Base-by-base conservation (phyloP, 37 sponge, comb jelly and placozoan species). In the Amphimedon queenslandica region DNA sequence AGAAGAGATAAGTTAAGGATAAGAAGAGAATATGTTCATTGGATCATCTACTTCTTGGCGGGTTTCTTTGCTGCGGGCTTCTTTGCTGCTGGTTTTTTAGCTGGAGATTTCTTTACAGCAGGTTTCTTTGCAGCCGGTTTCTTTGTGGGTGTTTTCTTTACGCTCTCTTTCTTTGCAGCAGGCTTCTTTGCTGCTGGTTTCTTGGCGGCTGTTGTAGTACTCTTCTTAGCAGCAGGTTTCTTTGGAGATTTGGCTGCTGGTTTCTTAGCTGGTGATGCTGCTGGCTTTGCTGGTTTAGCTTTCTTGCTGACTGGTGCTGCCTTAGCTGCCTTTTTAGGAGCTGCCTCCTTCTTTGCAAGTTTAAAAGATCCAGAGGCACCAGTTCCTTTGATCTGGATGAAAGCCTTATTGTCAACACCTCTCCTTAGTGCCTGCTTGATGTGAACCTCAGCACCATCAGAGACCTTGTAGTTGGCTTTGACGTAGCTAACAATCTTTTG, bases 401-500 rank as follows among this genome's bases (percentile, higher is more conserved):
- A 86, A 27, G 30, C 32, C 16, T 82, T 77, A 3, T 68, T 80
- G 13, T 32, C 43, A 24, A 96, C 85, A 31, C 68, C 60, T 1
- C 94, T 70, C 73, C 80, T 86, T 24, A 96, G 77, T 23, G 82
- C 77, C 64, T 87, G 29, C 71, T 87, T 93, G 65, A 84, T 66
- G 53, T 90, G 94, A 23, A 77, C 70, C 2, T 82, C 82, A 40
- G 18, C 57, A 1, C 63, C 56, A 3, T 89, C 88, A 25, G 68
- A 69, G 8, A 93, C 88, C 37, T 80, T 90, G 88, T 84, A 93
- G 74, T 96, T 83, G 77, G 70, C 77, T 13, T 37, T 27, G 82
- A 96, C 84, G 94, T 93, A 90, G 86, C 93, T 96, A 70, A 69
- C 3, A 82, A 96, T 96, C 39, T 78, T 77, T 38, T 90, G 94